Percentiles rank a stretch among this genome's conserved stretches.
Conservation (phyloP, 2,113 vertebrate genomes). For the Paramisgurnus dabryanus region DNA sequence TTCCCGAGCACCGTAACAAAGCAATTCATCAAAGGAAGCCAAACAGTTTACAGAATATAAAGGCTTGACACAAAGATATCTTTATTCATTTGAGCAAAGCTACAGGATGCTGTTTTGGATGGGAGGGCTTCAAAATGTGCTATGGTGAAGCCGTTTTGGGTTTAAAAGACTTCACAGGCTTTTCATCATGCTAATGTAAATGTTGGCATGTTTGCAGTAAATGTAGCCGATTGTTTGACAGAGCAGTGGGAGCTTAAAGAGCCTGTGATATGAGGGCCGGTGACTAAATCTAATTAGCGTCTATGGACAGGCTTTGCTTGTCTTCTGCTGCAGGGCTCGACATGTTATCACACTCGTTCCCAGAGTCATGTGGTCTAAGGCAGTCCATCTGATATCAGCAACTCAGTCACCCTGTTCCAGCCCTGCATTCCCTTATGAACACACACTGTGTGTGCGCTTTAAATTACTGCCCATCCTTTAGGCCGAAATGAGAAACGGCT, state of each 20-base stretch:
- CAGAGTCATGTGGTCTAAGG: constrained; percentile 68
- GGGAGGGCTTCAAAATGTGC: background rate
- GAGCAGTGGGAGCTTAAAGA: constrained; percentile 61
- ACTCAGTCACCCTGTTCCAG: constrained; percentile 43
- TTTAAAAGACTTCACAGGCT: constrained; percentile 57
- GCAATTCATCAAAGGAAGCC: constrained; percentile 21
- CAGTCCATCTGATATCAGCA: constrained; percentile 59
- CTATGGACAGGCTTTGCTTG: constrained; percentile 68
- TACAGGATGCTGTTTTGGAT: background rate
- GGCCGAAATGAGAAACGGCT: too few species aligned
- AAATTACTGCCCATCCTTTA: background rate
- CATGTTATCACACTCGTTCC: constrained; percentile 67
- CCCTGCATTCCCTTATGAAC: constrained; percentile 59
- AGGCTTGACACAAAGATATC: background rate
- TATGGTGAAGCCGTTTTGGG: background rate
- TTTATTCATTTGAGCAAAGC: constrained; percentile 3
- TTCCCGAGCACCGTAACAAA: constrained; percentile 11
- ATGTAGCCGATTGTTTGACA: constrained; percentile 66
- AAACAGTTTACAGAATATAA: background rate
- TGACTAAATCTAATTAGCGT: constrained; percentile 73
- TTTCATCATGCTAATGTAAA: constrained; percentile 62
- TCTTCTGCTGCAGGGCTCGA: constrained; percentile 60
- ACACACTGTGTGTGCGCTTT: constrained; percentile 43
- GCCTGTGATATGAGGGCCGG: constrained; percentile 58
- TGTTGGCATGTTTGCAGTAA: constrained; percentile 65